Conservation (phyloP, 2,888 invertebrate species). For the Pristionchus mayeri region DNA sequence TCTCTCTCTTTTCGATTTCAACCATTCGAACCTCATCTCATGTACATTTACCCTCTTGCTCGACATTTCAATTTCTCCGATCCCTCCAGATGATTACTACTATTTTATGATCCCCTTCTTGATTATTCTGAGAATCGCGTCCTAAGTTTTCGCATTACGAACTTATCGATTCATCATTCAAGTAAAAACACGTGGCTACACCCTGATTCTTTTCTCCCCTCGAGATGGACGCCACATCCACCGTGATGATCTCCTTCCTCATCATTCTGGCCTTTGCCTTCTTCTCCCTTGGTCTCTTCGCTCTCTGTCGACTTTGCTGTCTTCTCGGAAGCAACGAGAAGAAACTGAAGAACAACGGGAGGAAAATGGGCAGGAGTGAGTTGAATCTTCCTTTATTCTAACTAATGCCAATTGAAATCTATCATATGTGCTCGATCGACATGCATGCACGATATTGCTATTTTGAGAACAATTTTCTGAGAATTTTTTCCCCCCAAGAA, state of each 20-base stretch:
- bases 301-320: background rate
- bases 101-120: too few species aligned
- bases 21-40: too few species aligned
- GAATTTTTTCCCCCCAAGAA: background rate
- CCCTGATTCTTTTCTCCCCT: background rate
- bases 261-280: conserved; percentile 3
- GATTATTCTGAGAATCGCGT: too few species aligned
- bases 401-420: background rate
- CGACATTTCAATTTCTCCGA: too few species aligned
- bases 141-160: too few species aligned
- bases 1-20: too few species aligned
- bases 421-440: background rate
- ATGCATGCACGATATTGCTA: too few species aligned
- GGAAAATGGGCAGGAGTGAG: conserved; percentile 8
- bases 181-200: too few species aligned
- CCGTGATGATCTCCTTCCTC: background rate
- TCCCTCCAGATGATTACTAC: too few species aligned
- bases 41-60: too few species aligned
- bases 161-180: too few species aligned
- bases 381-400: background rate
- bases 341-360: background rate
- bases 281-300: background rate
- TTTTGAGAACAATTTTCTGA: background rate
- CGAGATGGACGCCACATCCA: background rate
- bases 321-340: background rate